phyloP scores from a whole-genome alignment of 2,797 vertebrate species.

The Hyperoplus immaculatus region DNA sequence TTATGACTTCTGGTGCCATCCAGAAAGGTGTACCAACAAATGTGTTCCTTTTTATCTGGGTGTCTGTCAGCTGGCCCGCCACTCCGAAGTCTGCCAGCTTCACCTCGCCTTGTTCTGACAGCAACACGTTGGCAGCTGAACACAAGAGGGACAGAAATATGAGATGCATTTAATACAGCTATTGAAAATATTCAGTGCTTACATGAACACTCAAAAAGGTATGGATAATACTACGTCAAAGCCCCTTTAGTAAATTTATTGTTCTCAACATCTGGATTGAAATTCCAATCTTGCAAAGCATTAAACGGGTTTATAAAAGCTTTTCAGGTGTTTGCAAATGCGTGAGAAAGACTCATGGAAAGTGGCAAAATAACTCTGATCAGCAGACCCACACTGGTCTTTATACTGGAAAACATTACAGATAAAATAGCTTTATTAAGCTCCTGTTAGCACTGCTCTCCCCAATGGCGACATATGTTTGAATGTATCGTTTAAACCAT shows the following conservation, averaged over 20 bases:
- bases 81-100: conserved; percentile 99
- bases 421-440: neutral
- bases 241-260: neutral
- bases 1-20: conserved; percentile 99
- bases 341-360: neutral
- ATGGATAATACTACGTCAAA: neutral
- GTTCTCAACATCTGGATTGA: neutral
- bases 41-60: conserved; percentile 98
- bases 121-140: conserved; percentile 91
- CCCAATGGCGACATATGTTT: neutral
- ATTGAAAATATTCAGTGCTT: neutral
- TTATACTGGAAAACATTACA: neutral
- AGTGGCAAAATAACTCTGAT: neutral
- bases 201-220: neutral
- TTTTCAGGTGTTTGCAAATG: neutral
- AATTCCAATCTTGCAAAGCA: neutral
- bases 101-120: conserved; percentile 97
- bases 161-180: neutral
- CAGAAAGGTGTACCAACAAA: conserved; percentile 99
- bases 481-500: neutral
- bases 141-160: conserved; percentile 14
- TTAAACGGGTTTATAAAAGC: neutral
- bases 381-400: neutral
- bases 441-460: neutral
- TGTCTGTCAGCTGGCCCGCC: conserved; percentile 96